Evolutionary conservation across 2,797 vertebrate genomes (phyloP), one percentile per base, ranked within the genome.

Genomic region (Enteromius treurensis): DNA sequence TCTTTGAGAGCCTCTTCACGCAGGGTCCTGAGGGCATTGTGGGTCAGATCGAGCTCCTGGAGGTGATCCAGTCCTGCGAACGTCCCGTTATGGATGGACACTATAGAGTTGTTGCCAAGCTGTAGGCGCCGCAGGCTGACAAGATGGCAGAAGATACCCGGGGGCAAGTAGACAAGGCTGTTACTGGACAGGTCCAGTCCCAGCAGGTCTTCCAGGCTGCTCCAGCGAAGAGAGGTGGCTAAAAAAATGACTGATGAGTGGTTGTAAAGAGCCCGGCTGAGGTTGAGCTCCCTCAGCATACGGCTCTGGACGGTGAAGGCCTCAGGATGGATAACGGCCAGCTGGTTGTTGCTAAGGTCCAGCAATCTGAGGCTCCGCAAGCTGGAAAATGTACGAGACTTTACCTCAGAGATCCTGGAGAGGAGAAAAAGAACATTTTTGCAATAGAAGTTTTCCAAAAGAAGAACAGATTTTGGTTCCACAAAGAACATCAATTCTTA

Each of bases 291-390:
- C 19, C 86, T 89, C 81, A 96, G 91, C 4, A 92, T 89, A 88
- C 90, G 91, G 86, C 89, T 93, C 45, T 83, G 87, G 26, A 92
- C 84, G 0, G 76, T 86, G 87, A 96, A 95, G 5, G 95, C 95
- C 76, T 95, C 92, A 0, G 94, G 93, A 86, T 95, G 93, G 67
- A 96, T 92, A 70, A 92, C 42, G 0, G 91, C 86, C 91, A 96
- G 90, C 85, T 92, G 93, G 90, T 96, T 95, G 90, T 89, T 92
- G 86, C 95, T 96, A 88, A 95, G 67, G 78, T 96, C 95, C 90
- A 96, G 90, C 19, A 90, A 91, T 74, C 93, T 93, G 1, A 96
- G 94, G 85, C 88, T 92, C 34, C 85, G 91, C 73, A 96, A 92
- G 8, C 86, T 80, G 0, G 91, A 81, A 10, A 96, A 96, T n/a